A percentile compares a stretch with the other conserved stretches of the same genome.
These are phyloP conservation scores for Strigamia maritima DNA, from an alignment of 2,888 invertebrate genomes.

Conservation along the genomic window DNA sequence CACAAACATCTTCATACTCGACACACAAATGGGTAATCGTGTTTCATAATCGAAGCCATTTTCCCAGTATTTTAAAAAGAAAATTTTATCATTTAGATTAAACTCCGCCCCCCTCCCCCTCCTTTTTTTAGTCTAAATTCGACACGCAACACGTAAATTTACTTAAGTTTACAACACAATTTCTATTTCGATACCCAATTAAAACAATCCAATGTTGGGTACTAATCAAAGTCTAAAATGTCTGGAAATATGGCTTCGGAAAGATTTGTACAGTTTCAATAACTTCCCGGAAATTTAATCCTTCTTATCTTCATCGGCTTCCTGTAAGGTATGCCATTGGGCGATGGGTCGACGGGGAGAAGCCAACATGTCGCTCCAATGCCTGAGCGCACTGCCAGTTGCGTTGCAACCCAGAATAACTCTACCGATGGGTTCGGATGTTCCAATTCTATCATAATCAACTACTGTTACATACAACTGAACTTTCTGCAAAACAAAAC, in stretches of 20 bases:
- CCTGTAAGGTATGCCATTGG: slow-evolving; percentile 99
- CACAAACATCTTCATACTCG: slow-evolving; percentile 24
- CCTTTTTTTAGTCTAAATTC: neutral
- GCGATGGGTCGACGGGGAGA: slow-evolving; percentile 98
- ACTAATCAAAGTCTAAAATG: neutral
- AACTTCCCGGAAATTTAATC: slow-evolving; percentile 58
- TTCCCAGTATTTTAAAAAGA: slow-evolving; percentile 1
- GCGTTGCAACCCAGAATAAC: slow-evolving; percentile 96
- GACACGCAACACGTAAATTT: neutral
- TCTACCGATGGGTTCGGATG: slow-evolving; percentile 98
- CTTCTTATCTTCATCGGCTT: slow-evolving; percentile 83
- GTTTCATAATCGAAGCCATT: neutral
- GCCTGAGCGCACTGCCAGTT: slow-evolving; percentile 94
- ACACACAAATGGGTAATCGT: slow-evolving; percentile 21
- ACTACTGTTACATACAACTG: slow-evolving; percentile 98
- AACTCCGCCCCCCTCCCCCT: too few relatives aligned
- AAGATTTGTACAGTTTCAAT: neutral
- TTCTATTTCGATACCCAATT: neutral
- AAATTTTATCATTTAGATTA: neutral
- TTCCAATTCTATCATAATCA: slow-evolving; percentile 99
- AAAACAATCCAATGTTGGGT: neutral
- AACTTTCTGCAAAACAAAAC: slow-evolving; percentile 76
- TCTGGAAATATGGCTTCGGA: slow-evolving; percentile 21
- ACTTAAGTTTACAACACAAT: neutral
- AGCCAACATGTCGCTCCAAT: slow-evolving; percentile 99